Base-by-base conservation (phyloP, 2,113 vertebrate genomes). In the Siniperca knerii region DNA sequence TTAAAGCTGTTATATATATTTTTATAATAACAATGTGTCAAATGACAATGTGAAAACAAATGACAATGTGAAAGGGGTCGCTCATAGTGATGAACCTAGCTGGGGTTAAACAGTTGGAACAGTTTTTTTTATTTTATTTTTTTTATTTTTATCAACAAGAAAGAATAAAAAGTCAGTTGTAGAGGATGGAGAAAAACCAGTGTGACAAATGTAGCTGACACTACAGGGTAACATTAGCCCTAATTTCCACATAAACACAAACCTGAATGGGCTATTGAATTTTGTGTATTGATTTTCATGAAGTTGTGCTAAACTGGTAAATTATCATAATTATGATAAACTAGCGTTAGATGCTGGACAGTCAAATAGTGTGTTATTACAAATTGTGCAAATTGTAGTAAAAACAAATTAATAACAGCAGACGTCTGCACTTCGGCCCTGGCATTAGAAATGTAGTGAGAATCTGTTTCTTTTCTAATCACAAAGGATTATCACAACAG, bases 401-500 rank as follows among this genome's bases (percentile, higher is more conserved):
- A 57, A 78, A 68, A 18, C 3, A 7, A 35, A 61, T 54, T 21
- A 33, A n/a, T 71, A 23, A 50, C 0, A 60, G 52, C 37, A 52
- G 42, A 25, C n/a, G 33, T 11, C 23, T 18, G 23, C 29, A 12
- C 37, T 50, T 50, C 33, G 75, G 69, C 71, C 11, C n/a, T 35
- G 44, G 37, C 68, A 75, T 75, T 65, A 73, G 35, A 70, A 65
- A 73, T 23, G 16, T 16, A 12, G 35, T 4, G 54, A 85, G 52
- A 67, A 60, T 85, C 44, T 0, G 15, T 74, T 74, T 65, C 54
- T 70, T 81, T 79, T 83, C 72, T 86, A 84, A 90, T 89, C 70
- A 69, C 69, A 87, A 89, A 79, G 74, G 87, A 87, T 89, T 83
- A 89, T 84, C 60, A 52, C 77, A 46, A 23, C 66, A 37, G 70